Evolutionary conservation across 2,113 vertebrate species (phyloP), one percentile per base, ranked within the genome.

Genomic region (Talpa occidentalis): DNA sequence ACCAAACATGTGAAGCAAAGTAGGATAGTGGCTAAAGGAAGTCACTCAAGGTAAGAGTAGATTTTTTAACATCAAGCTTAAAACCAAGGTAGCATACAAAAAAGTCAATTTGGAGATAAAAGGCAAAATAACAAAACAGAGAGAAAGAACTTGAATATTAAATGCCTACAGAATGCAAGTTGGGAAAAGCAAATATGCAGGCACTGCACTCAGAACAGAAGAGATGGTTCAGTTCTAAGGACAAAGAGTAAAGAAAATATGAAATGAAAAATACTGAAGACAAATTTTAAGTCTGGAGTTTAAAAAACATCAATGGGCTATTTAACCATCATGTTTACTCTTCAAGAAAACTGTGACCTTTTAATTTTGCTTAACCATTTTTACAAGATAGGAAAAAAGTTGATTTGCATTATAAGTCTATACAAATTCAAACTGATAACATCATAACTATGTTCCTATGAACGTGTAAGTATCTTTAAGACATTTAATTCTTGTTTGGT

Each of bases 381-480:
- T 93, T 70, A 70, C 37, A 89, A 87, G 37, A 86, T 52, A 74
- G 10, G 67, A 32, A 84, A 94, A 70, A 78, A 62, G n/a, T 1
- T 69, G 10, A 83, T 83, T 91, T 95, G 85, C 44, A 80, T 0
- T 73, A 3, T 47, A 90, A 85, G 54, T 88, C 49, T 52, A 52
- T 52, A 52, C 49, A 52, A 52, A 52, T 52, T 52, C 17, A 52
- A 52, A 52, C 5, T 52, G 49, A 52, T 52, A 52, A 30, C 62
- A 26, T 14, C 62, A 64, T 64, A 32, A 64, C 62, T 62, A 62
- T 14, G 28, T 28, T 30, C 21, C 47, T 92, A 37, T 56, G 62
- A 19, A 96, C 77, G 79, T 90, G 92, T 87, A 92, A 95, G 47
- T 49, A 74, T 73, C 60, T 64, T 70, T 40, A 94, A 94, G 42